Conservation (phyloP, 1,140 invertebrate species). For the Sycobia sp. region DNA sequence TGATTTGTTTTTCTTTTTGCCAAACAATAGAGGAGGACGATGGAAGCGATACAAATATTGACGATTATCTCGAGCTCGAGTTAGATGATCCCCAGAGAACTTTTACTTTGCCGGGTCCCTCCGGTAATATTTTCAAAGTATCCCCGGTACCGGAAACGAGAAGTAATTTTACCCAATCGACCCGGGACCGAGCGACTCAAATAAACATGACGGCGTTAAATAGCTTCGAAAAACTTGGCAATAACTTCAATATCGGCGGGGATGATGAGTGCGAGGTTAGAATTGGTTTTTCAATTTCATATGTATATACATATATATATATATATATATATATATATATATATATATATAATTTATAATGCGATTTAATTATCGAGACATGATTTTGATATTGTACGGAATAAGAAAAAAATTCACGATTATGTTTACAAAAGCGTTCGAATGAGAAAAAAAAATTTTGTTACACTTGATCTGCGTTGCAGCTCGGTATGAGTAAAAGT, state of each 20-base stretch:
- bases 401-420: too few relatives aligned
- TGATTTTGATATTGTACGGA: too few relatives aligned
- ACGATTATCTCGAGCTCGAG: background rate
- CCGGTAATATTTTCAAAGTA: background rate
- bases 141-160: background rate
- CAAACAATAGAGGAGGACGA: background rate
- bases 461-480: too few relatives aligned
- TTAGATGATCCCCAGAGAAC: background rate
- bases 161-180: constrained; percentile 1
- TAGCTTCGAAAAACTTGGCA: constrained; percentile 31
- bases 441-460: background rate
- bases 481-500: too few relatives aligned
- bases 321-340: background rate
- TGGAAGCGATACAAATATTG: constrained; percentile 8
- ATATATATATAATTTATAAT: background rate
- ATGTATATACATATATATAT: background rate
- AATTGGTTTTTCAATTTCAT: too few relatives aligned
- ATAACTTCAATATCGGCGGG: too few relatives aligned
- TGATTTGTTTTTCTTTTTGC: too few relatives aligned
- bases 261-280: constrained; percentile 17
- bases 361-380: too few relatives aligned
- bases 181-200: constrained; percentile 33
- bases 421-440: too few relatives aligned
- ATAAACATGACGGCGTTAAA: constrained; percentile 36
- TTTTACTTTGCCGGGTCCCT: constrained; percentile 12